These are phyloP conservation scores for Cotesia vestalis DNA, from an alignment of 1,140 invertebrate species.

Conservation along the genomic window DNA sequence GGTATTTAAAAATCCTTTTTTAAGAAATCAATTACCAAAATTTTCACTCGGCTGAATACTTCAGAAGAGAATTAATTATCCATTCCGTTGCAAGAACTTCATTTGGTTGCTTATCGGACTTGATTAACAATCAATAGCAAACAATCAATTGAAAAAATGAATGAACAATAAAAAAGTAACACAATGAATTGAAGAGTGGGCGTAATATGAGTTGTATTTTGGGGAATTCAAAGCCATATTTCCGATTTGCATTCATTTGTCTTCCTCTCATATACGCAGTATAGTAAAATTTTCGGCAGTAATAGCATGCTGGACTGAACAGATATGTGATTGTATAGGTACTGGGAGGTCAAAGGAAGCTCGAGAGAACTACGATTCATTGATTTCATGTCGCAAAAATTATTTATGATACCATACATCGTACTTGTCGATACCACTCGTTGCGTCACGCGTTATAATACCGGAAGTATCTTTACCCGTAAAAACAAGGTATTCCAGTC, in stretches of 20 bases:
- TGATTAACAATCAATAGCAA: no score
- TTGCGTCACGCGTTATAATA: conserved; percentile 58
- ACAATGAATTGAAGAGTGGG: conserved; percentile 16
- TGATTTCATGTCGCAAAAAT: conserved; percentile 56
- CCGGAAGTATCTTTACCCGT: conserved; percentile 51
- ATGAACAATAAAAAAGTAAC: conserved; percentile 5
- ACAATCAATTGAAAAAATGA: neutral
- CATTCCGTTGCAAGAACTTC: no score
- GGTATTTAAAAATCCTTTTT: no score
- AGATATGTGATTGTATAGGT: conserved; percentile 40
- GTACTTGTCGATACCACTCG: conserved; percentile 59
- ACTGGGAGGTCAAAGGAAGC: conserved; percentile 45
- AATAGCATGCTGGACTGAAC: conserved; percentile 43
- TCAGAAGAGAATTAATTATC: no score
- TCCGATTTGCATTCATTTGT: conserved; percentile 22
- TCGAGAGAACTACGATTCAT: conserved; percentile 48
- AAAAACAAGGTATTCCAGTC: conserved; percentile 30
- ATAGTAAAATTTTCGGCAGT: conserved; percentile 21
- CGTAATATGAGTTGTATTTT: conserved; percentile 19
- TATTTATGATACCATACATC: conserved; percentile 59
- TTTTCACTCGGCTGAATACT: no score
- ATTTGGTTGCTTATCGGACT: no score
- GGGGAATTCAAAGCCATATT: conserved; percentile 19
- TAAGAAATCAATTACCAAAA: no score
- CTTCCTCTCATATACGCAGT: neutral